Conservation (phyloP, 37 sponge, comb jelly and placozoan species). For the Corticium candelabrum region DNA sequence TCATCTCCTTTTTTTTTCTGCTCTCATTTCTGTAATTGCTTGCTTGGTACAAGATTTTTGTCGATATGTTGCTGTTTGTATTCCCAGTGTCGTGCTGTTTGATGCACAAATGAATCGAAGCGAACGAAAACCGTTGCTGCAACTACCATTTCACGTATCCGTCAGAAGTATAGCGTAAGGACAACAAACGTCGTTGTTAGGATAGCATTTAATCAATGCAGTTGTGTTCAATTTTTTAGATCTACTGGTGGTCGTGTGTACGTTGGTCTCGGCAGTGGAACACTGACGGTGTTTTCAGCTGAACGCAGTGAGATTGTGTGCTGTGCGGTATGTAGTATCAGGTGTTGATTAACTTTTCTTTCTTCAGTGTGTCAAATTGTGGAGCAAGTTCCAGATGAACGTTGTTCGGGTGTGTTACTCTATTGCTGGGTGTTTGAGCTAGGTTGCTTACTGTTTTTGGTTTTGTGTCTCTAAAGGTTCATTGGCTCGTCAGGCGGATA, state of each 20-base stretch:
- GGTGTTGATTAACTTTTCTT: too few relatives aligned
- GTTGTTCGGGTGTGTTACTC: too few relatives aligned
- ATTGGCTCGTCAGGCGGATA: background rate
- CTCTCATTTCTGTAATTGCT: too few relatives aligned
- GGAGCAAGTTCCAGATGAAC: too few relatives aligned
- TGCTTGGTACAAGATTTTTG: background rate
- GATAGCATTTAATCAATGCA: background rate
- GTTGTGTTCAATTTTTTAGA: too few relatives aligned
- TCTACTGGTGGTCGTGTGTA: background rate
- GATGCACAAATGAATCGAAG: background rate
- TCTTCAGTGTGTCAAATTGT: too few relatives aligned
- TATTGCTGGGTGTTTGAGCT: too few relatives aligned
- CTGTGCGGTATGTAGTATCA: too few relatives aligned
- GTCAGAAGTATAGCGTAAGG: background rate
- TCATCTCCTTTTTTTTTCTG: too few relatives aligned
- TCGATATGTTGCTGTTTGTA: background rate
- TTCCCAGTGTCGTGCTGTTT: background rate
- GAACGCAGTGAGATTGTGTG: too few relatives aligned
- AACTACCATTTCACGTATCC: background rate
- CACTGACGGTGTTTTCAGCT: background rate
- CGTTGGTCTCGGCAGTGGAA: background rate
- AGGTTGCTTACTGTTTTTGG: too few relatives aligned
- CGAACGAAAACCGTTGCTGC: slow-evolving; percentile 1
- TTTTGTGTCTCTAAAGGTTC: too few relatives aligned
- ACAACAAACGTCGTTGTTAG: background rate